Percentiles rank a stretch among this genome's conserved stretches.
phyloP scores from a whole-genome alignment of 2,797 vertebrate genomes.

The Rhinatrema bivittatum region DNA sequence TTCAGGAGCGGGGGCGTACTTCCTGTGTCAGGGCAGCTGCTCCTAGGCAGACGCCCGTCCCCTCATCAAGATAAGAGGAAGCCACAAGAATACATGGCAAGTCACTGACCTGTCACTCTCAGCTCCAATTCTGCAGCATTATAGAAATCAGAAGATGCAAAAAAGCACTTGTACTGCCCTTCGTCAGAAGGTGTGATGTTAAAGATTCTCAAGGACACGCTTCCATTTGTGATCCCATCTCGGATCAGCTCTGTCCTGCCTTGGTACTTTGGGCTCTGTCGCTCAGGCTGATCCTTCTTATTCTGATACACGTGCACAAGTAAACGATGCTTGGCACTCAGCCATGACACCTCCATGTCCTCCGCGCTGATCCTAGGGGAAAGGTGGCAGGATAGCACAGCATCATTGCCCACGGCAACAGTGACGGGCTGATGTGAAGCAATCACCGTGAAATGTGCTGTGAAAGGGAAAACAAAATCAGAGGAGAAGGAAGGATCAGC shows the following conservation, averaged over 20 bases:
- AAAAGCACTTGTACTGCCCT: neutral
- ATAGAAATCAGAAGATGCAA: neutral
- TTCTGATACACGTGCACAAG: neutral
- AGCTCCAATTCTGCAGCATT: neutral
- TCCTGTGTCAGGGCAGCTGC: too few relatives aligned
- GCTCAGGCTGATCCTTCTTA: neutral
- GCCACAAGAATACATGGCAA: too few relatives aligned
- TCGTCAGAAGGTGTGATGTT: neutral
- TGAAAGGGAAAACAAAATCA: too few relatives aligned
- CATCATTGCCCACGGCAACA: neutral
- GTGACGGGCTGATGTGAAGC: neutral
- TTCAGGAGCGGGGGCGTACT: too few relatives aligned
- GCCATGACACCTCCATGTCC: neutral
- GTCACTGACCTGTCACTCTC: neutral
- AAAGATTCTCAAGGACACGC: neutral
- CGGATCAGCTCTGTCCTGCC: neutral
- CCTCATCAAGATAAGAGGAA: too few relatives aligned
- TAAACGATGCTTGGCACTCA: neutral
- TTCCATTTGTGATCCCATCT: neutral
- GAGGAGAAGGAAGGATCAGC: too few relatives aligned
- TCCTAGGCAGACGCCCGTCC: too few relatives aligned
- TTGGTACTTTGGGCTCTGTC: neutral
- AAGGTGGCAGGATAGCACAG: neutral
- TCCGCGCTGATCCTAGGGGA: neutral
- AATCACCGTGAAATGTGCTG: neutral